phyloP scores from a whole-genome alignment of 2,113 vertebrate genomes.

The Nymphicus hollandicus region DNA sequence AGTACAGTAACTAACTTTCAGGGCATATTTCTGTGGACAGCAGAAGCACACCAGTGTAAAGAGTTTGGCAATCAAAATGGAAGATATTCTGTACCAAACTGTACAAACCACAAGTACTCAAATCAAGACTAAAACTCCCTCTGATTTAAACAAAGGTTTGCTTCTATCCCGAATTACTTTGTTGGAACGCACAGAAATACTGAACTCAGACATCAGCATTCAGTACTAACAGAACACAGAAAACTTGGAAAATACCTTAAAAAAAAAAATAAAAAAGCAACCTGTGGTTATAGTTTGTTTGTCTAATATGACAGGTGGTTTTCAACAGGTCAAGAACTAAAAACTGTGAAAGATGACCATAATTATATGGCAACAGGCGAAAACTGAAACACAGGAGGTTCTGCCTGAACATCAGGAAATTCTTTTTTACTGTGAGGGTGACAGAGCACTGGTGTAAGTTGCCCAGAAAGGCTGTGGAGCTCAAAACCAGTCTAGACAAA shows the following conservation, averaged over 20 bases:
- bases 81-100: not conserved
- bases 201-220: not conserved
- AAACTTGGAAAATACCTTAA: not conserved
- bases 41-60: not conserved
- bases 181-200: not conserved
- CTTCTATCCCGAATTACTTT: not conserved
- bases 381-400: not conserved
- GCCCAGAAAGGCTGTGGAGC: not conserved
- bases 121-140: not conserved
- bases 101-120: not conserved
- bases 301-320: not conserved
- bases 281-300: not conserved
- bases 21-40: not conserved
- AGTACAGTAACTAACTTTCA: not conserved
- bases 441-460: accelerated
- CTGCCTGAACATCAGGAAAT: not conserved
- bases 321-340: not conserved
- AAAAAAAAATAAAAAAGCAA: not conserved
- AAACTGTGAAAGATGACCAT: not conserved
- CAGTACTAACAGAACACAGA: not conserved
- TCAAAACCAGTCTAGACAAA: not conserved
- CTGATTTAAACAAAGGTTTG: not conserved
- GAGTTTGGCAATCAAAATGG: not conserved
- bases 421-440: not conserved
- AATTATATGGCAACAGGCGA: not conserved